A percentile compares a stretch with the other conserved stretches of the same genome.
Evolutionary conservation across 2,888 invertebrate species (phyloP).

Genomic region (Blastobasis lacticolella): DNA sequence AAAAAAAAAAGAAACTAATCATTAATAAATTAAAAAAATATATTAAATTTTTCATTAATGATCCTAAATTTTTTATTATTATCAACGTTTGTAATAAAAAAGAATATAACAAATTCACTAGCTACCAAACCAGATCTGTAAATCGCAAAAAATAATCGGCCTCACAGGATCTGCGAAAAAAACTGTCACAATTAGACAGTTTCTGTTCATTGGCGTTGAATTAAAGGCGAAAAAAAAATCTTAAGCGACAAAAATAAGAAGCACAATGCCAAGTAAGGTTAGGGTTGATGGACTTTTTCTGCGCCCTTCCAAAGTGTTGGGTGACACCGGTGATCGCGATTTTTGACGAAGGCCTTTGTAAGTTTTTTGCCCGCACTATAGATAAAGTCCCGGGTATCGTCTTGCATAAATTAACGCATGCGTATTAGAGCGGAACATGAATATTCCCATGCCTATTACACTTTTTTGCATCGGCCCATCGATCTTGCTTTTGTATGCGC

Average conservation of each 20-base stretch:
- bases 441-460: conserved; percentile 67
- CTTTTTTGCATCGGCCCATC: conserved; percentile 15
- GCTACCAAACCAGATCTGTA: background rate
- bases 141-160: conserved; percentile 64
- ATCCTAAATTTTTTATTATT: too few species aligned
- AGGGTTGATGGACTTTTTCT: conserved; percentile 46
- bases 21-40: too few species aligned
- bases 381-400: conserved; percentile 44
- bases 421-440: conserved; percentile 50
- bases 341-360: conserved; percentile 61
- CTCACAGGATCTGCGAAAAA: conserved; percentile 62
- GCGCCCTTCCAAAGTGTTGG: conserved; percentile 57
- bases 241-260: conserved; percentile 66
- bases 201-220: conserved; percentile 58
- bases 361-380: conserved; percentile 27
- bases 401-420: conserved; percentile 69
- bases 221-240: conserved; percentile 52
- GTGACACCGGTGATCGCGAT: conserved; percentile 61
- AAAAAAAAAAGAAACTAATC: too few species aligned
- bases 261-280: conserved; percentile 67
- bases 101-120: too few species aligned
- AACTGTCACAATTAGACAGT: conserved; percentile 71
- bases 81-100: too few species aligned
- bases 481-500: too few species aligned
- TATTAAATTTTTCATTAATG: too few species aligned